Conservation (phyloP, 2,113 vertebrate genomes). For the Aegithalos caudatus region DNA sequence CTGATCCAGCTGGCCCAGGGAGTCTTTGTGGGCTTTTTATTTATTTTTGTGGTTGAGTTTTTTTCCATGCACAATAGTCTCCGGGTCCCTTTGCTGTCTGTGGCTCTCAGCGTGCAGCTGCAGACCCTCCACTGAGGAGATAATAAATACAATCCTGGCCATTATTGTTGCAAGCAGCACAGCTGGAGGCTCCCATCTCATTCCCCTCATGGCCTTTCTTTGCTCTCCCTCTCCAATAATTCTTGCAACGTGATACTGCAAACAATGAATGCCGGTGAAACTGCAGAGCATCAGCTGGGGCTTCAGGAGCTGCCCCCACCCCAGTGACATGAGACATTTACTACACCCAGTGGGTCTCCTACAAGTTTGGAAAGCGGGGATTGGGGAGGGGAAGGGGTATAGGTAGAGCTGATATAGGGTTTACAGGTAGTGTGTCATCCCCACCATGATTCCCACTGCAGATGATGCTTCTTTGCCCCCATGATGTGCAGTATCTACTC, state of each 20-base stretch:
- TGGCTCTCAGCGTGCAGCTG: conserved; percentile 22
- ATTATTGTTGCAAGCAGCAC: conserved; percentile 38
- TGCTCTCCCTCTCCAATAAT: background rate
- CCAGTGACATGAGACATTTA: accelerated
- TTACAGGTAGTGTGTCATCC: background rate
- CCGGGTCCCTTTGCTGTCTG: background rate
- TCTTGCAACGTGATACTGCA: background rate
- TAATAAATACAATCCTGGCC: conserved; percentile 43
- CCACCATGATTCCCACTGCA: accelerated
- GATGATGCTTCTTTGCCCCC: background rate
- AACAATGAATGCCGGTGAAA: background rate
- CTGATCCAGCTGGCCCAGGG: background rate
- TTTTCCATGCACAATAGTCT: background rate
- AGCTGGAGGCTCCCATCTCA: conserved; percentile 23
- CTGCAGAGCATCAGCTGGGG: background rate
- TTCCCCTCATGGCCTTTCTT: background rate
- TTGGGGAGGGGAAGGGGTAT: background rate
- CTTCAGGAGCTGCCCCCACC: background rate
- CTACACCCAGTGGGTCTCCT: background rate
- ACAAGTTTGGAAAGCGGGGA: background rate
- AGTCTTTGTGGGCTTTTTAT: background rate
- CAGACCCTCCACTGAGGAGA: conserved; percentile 49
- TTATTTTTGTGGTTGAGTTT: background rate
- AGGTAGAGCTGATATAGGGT: background rate
- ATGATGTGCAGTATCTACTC: background rate